Base-by-base conservation (phyloP, 2,113 vertebrate genomes). In the Murina feae region DNA sequence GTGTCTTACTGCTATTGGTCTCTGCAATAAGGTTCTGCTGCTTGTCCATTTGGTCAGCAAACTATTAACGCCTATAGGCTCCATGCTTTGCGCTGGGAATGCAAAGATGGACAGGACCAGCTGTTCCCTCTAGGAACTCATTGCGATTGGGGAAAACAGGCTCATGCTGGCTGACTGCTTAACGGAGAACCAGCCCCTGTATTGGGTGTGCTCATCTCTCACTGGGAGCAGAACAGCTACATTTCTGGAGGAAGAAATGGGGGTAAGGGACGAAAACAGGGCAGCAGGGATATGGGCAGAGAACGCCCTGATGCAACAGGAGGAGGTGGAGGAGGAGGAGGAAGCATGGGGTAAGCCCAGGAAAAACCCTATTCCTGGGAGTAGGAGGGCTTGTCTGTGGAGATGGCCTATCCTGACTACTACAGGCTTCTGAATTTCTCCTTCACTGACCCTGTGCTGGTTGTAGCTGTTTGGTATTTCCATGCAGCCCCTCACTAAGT, bases 131-230 rank as follows among this genome's bases (percentile, higher is more conserved):
- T 23, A 86, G n/a, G n/a, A 35, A 25, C 63, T 4, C 37, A 5
- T 35, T 12, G 47, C 0, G 9, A n/a, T n/a, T 23, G 5, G 32
- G 39, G 49, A 71, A 28, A 68, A 25, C 37, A 65, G 39, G 72
- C 32, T 79, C 6, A 0, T 0, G 0, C 4, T 66, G 25, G 71
- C n/a, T 47, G 37, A n/a, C 25, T 8, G 3, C 37, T 28, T 30
- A 37, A 53, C 25, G 0, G 0, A 81, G 69, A 91, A 63, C 17
- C 21, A 63, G 51, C 13, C 58, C 47, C 39, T 25, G 1, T 9
- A 28, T n/a, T 20, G 1, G 23, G 35, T 44, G 35, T 32, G 35
- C 20, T 79, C 30, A 25, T 60, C 53, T 17, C 14, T 32, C 5
- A 7, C 6, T 32, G 23, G n/a, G 23, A 21, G 23, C 60, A 32